A percentile compares a stretch with the other conserved stretches of the same genome.
Evolutionary conservation across 2,113 vertebrate species (phyloP).

Genomic region (Silurus glanis): DNA sequence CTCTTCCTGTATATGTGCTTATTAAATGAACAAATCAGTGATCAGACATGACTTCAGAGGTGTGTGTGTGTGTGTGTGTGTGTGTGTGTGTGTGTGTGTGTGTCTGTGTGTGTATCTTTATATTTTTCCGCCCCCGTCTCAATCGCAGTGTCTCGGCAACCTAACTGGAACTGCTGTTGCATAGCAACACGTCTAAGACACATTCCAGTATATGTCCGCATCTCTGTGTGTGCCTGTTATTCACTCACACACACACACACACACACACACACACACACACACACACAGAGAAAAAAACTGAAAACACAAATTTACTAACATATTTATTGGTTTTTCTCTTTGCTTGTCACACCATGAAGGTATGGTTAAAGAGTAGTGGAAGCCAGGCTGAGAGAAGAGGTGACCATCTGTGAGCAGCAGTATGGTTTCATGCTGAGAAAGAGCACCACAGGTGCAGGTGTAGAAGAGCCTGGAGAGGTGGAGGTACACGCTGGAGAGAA

Average conservation of each 20-base stretch:
- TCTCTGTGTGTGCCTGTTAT: neutral
- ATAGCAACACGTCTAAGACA: constrained; percentile 55
- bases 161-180: constrained; percentile 51
- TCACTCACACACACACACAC: neutral
- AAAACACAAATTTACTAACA: neutral
- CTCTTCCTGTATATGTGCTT: no score
- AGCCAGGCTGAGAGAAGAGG: no score
- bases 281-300: neutral
- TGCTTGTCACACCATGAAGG: neutral
- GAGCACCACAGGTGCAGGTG: no score
- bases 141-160: constrained; percentile 47
- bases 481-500: no score
- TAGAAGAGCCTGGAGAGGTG: no score
- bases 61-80: neutral
- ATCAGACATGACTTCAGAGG: no score
- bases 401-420: no score
- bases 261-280: neutral
- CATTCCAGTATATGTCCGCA: constrained; percentile 29
- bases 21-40: no score
- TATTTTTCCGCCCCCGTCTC: constrained; percentile 26
- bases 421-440: no score
- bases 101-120: constrained; percentile 22
- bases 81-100: constrained; percentile 23
- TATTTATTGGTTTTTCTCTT: neutral
- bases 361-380: no score